A percentile compares a stretch with the other conserved stretches of the same genome.
Conservation (phyloP, 2,888 invertebrate genomes). For the Mantis religiosa region DNA sequence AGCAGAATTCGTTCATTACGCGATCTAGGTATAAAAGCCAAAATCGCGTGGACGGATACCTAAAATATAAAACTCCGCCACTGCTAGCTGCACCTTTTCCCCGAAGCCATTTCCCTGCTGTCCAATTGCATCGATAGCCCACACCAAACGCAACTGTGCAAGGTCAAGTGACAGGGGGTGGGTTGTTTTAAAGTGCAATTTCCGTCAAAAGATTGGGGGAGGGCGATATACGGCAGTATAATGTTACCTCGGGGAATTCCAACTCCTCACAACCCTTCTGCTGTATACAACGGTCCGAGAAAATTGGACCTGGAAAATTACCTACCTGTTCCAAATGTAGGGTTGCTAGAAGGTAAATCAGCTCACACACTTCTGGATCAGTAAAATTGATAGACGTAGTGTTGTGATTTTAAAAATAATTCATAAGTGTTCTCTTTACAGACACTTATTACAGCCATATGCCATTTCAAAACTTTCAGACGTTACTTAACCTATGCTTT, state of each 20-base stretch:
- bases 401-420: too few relatives aligned
- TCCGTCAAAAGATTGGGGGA: not conserved
- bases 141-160: not conserved
- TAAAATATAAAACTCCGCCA: not conserved
- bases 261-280: not conserved
- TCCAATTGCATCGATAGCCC: not conserved
- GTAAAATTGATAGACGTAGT: too few relatives aligned
- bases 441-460: too few relatives aligned
- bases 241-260: not conserved
- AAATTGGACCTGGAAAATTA: not conserved
- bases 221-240: not conserved
- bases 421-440: too few relatives aligned
- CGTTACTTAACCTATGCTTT: too few relatives aligned
- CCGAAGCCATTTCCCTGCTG: not conserved
- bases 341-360: too few relatives aligned
- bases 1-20: too few relatives aligned
- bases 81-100: not conserved
- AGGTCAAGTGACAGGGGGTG: not conserved
- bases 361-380: too few relatives aligned
- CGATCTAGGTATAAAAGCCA: too few relatives aligned
- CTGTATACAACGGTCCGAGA: not conserved
- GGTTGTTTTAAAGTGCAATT: not conserved
- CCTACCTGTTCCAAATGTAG: too few relatives aligned
- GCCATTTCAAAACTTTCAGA: too few relatives aligned
- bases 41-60: too few relatives aligned